These are phyloP conservation scores for Chlorodrepanis virens DNA, from an alignment of 2,113 vertebrate genomes.

Conservation along the genomic window DNA sequence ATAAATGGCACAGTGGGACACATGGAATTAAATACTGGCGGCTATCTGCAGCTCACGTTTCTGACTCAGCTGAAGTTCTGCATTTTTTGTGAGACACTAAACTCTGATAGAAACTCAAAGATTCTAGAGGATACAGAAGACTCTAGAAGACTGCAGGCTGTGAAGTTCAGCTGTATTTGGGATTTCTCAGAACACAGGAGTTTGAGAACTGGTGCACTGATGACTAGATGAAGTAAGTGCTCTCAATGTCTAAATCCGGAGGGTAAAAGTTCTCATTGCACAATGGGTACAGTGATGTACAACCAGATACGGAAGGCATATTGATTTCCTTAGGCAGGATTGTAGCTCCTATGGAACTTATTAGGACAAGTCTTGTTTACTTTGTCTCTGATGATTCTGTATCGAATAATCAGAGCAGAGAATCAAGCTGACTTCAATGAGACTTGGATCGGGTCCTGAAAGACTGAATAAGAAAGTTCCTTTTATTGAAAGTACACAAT, in stretches of 20 bases:
- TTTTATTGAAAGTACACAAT: slow-evolving; percentile 18
- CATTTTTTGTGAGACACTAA: neutral
- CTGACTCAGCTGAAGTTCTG: neutral
- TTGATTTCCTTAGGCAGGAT: slow-evolving; percentile 6
- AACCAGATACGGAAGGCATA: neutral
- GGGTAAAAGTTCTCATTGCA: neutral
- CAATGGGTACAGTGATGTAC: neutral
- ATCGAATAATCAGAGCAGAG: slow-evolving; percentile 27
- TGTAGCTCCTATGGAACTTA: neutral
- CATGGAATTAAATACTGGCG: neutral
- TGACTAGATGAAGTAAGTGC: neutral
- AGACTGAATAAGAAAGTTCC: slow-evolving; percentile 22
- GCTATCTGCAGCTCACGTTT: neutral
- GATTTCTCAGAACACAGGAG: neutral
- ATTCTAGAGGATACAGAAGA: neutral
- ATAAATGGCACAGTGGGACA: neutral
- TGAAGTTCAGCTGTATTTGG: neutral
- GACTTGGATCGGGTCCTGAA: slow-evolving; percentile 2
- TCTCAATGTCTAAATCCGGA: neutral
- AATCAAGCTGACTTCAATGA: slow-evolving; percentile 21
- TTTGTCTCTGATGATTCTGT: slow-evolving; percentile 20
- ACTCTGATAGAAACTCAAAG: neutral
- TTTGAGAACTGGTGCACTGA: neutral
- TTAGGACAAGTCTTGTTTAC: neutral
- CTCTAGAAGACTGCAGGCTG: neutral